Conservation (phyloP, 2,888 invertebrate species). For the Nomada fabriciana region DNA sequence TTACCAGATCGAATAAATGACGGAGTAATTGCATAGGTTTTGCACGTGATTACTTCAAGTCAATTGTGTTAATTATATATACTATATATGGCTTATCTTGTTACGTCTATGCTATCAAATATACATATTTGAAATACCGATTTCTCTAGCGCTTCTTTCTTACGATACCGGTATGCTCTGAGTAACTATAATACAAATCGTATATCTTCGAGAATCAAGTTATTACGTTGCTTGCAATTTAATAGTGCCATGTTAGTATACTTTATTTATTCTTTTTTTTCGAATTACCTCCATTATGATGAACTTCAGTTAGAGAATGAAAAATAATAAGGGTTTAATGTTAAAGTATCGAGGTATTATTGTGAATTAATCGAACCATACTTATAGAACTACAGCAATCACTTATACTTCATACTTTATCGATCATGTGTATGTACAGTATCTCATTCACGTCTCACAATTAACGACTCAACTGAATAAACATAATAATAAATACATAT, state of each 20-base stretch:
- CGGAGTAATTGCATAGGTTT: conserved; percentile 55
- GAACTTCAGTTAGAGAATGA: conserved; percentile 78
- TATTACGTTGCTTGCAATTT: conserved; percentile 28
- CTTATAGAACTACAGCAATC: conserved; percentile 23
- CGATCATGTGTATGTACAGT: conserved; percentile 22
- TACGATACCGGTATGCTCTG: conserved; percentile 11
- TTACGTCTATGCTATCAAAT: conserved; percentile 27
- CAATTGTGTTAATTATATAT: conserved; percentile 46
- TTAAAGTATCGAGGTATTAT: conserved; percentile 33
- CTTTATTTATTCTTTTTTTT: conserved; percentile 8
- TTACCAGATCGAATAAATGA: conserved; percentile 59
- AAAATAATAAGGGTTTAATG: conserved; percentile 75
- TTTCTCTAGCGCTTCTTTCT: conserved; percentile 20
- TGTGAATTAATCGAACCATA: conserved; percentile 26
- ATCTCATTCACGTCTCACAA: conserved; percentile 9
- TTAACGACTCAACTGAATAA: conserved; percentile 5
- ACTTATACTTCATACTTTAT: conserved; percentile 1
- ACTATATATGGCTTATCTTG: conserved; percentile 1
- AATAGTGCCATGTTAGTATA: not conserved
- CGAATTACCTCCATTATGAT: conserved; percentile 80
- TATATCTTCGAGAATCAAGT: conserved; percentile 7
- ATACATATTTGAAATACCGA: conserved; percentile 18
- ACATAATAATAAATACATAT: conserved; percentile 15
- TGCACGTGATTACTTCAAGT: conserved; percentile 41
- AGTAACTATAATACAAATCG: conserved; percentile 9